Conservation (phyloP, 2,113 vertebrate species). For the Parotia lawesii region DNA sequence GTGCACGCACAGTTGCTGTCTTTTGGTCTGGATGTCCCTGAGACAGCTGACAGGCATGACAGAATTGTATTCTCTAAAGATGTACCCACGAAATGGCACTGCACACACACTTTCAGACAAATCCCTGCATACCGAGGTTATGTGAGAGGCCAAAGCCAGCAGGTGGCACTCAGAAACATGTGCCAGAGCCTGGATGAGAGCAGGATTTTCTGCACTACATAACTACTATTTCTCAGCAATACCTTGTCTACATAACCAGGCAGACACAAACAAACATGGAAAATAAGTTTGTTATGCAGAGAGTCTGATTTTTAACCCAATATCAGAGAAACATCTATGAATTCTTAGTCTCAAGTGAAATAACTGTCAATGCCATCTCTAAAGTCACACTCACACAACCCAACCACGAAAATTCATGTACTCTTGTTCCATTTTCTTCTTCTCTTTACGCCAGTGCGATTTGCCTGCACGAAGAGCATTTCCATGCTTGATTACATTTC, state of each 20-base stretch:
- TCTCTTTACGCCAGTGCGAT: not conserved
- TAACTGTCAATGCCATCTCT: not conserved
- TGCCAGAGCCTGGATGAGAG: not conserved
- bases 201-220: not conserved
- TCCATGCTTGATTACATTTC: not conserved
- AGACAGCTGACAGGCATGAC: not conserved
- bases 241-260: not conserved
- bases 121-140: rapidly evolving
- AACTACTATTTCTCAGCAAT: not conserved
- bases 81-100: not conserved
- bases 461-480: not conserved
- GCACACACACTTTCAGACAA: not conserved
- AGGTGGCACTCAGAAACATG: not conserved
- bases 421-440: not conserved
- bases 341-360: not conserved
- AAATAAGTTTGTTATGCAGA: not conserved
- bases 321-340: not conserved
- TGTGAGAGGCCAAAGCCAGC: not conserved
- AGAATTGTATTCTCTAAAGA: not conserved
- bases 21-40: not conserved
- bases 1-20: not conserved
- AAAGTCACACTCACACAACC: not conserved
- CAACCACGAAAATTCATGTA: not conserved
- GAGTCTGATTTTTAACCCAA: not conserved
- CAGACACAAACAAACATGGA: not conserved